phyloP scores from a whole-genome alignment of 2,113 vertebrate genomes.

The Blennius ocellaris region DNA sequence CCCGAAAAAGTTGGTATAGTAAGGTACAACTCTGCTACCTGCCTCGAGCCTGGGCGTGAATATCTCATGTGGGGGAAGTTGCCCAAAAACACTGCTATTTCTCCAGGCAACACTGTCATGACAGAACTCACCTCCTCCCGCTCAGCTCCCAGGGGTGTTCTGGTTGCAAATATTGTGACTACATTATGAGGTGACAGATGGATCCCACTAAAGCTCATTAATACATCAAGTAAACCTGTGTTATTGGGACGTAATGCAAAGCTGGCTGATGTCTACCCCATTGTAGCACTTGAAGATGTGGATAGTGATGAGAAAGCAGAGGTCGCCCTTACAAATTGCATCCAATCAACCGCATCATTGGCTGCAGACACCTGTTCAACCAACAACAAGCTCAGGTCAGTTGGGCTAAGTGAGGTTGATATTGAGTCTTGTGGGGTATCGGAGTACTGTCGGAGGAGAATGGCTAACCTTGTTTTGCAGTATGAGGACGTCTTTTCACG shows the following conservation, averaged over 20 bases:
- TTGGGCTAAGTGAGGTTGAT: not conserved
- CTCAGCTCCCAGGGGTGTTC: not conserved
- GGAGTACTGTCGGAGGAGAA: not conserved
- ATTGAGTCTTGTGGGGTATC: not conserved
- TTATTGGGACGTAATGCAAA: conserved; percentile 1
- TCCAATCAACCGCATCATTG: too few relatives aligned
- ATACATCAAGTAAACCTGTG: not conserved
- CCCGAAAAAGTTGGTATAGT: too few relatives aligned
- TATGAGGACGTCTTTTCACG: too few relatives aligned
- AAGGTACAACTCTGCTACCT: too few relatives aligned
- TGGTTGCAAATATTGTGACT: conserved; percentile 15
- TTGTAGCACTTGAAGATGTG: conserved; percentile 9
- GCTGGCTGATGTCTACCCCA: conserved; percentile 18
- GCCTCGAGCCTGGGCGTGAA: not conserved
- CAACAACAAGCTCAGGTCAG: not conserved
- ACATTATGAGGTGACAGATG: conserved; percentile 12
- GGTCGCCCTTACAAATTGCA: too few relatives aligned
- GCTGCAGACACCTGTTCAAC: too few relatives aligned
- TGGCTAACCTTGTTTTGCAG: not conserved
- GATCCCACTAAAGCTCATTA: conserved; percentile 25
- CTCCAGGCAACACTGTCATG: not conserved
- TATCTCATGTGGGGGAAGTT: not conserved
- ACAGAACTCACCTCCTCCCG: not conserved
- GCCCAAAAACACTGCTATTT: not conserved
- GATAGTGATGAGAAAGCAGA: not conserved